A percentile compares a stretch with the other conserved stretches of the same genome.
These are phyloP conservation scores for Phyllotis vaccarum DNA, from an alignment of 2,797 vertebrate genomes.

Conservation along the genomic window DNA sequence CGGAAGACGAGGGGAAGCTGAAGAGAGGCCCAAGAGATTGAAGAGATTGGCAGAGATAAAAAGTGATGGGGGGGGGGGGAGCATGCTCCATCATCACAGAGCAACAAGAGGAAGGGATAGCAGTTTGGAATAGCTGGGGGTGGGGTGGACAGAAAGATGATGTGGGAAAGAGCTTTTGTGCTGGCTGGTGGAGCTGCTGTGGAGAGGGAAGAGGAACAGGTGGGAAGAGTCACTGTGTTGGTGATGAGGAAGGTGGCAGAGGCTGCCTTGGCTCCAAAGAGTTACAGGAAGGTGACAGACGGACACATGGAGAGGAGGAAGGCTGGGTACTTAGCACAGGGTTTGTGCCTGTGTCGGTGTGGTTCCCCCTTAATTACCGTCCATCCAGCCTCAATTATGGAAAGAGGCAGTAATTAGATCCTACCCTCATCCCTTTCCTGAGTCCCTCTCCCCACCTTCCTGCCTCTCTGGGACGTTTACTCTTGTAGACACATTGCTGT, in stretches of 20 bases:
- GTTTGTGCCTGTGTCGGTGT: background rate
- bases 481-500: background rate
- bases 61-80: background rate
- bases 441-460: background rate
- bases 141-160: background rate
- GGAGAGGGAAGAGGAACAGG: background rate
- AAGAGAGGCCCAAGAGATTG: background rate
- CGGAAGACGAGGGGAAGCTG: conserved; percentile 11
- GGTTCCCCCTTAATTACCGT: background rate
- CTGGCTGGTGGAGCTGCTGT: background rate
- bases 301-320: background rate
- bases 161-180: background rate
- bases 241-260: background rate
- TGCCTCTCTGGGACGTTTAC: conserved; percentile 24
- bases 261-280: background rate
- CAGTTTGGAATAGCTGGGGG: background rate
- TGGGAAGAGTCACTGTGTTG: background rate
- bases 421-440: background rate
- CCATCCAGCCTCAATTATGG: conserved; percentile 32
- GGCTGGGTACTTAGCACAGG: background rate
- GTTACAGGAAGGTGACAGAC: background rate
- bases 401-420: conserved; percentile 9
- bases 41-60: background rate
- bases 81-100: background rate
- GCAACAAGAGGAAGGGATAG: background rate